Evolutionary conservation across 2,113 vertebrate species (phyloP).

Genomic region (Nesospiza acunhae): DNA sequence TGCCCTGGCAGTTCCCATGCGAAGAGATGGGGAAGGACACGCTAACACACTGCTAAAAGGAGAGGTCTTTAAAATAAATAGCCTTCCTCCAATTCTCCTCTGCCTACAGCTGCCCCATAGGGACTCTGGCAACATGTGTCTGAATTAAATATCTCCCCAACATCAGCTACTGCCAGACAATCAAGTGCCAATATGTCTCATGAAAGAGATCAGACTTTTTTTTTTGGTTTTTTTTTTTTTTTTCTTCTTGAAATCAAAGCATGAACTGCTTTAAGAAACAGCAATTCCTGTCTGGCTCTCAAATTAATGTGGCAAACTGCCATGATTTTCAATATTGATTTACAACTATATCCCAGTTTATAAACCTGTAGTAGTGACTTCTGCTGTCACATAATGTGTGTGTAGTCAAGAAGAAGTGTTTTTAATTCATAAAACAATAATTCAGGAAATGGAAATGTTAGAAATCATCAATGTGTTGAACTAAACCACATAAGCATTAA

Average conservation of each 20-base stretch:
- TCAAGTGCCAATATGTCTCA: not conserved
- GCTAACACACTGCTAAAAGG: not conserved
- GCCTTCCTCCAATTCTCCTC: not conserved
- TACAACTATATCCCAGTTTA: not conserved
- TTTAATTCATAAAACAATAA: not conserved
- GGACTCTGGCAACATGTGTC: not conserved
- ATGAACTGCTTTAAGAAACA: not conserved
- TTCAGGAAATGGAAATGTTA: not conserved
- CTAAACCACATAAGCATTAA: not conserved
- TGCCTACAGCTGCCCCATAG: not conserved
- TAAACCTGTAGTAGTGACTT: not conserved
- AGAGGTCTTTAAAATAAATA: not conserved
- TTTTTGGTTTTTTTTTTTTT: fast-evolving
- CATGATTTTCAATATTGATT: constrained; percentile 17
- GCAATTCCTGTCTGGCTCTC: not conserved
- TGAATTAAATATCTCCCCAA: not conserved
- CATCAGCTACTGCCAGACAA: not conserved
- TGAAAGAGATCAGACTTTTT: not conserved
- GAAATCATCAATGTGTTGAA: not conserved
- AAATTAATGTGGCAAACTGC: not conserved
- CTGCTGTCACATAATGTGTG: not conserved
- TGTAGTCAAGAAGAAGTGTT: not conserved
- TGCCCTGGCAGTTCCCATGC: not conserved
- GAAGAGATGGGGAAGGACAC: not conserved
- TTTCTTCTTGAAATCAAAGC: not conserved